Percentiles rank a stretch among this genome's conserved stretches.
Conservation (phyloP, 2,888 invertebrate genomes). For the Agrotis segetum region DNA sequence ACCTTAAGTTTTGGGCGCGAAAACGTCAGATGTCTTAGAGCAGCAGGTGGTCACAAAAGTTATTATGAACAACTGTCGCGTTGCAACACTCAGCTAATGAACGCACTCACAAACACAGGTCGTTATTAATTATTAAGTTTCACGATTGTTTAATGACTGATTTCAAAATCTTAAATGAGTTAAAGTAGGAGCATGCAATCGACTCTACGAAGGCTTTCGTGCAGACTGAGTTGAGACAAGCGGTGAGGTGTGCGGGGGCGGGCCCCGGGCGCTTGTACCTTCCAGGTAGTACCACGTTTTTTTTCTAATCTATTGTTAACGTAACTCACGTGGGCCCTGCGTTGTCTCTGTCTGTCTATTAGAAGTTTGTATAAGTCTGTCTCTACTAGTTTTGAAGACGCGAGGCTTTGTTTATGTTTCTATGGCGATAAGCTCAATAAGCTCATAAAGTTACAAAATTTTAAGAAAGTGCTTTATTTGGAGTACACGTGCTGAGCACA, state of each 20-base stretch:
- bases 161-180: constrained; percentile 48
- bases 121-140: constrained; percentile 67
- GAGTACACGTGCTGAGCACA: constrained; percentile 76
- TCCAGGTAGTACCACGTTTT: constrained; percentile 88
- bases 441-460: constrained; percentile 73
- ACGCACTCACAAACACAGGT: constrained; percentile 66
- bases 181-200: constrained; percentile 70
- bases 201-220: constrained; percentile 78
- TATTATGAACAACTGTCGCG: constrained; percentile 71
- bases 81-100: constrained; percentile 72
- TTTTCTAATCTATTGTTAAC: constrained; percentile 88
- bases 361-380: constrained; percentile 63
- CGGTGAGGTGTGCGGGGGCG: constrained; percentile 77
- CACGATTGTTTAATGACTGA: constrained; percentile 38
- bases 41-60: constrained; percentile 78
- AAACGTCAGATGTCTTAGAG: constrained; percentile 75
- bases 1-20: constrained; percentile 80
- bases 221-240: constrained; percentile 78
- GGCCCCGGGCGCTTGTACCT: constrained; percentile 79
- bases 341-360: constrained; percentile 76
- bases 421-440: constrained; percentile 77
- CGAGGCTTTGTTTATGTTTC: constrained; percentile 86
- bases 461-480: constrained; percentile 68
- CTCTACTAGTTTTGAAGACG: constrained; percentile 70
- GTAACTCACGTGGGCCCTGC: constrained; percentile 84